A percentile compares a stretch with the other conserved stretches of the same genome.
These are phyloP conservation scores for Cheilosia grossa DNA, from an alignment of 2,888 invertebrate genomes.

Conservation along the genomic window DNA sequence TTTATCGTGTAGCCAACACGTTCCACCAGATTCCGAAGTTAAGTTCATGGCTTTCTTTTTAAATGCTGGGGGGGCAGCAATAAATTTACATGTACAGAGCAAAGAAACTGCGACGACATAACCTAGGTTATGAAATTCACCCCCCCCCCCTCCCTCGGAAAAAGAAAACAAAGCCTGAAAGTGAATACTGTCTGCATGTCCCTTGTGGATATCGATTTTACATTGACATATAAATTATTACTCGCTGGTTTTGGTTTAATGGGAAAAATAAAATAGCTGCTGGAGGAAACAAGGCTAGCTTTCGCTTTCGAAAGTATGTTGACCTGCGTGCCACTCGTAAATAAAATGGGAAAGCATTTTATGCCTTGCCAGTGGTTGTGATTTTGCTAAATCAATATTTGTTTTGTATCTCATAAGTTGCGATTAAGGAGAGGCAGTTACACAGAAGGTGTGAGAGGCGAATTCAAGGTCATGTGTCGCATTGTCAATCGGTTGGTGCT, in stretches of 20 bases:
- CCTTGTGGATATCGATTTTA: constrained; percentile 43
- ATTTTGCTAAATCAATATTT: constrained; percentile 30
- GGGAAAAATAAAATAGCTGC: not conserved
- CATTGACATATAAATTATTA: constrained; percentile 40
- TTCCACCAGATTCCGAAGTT: constrained; percentile 43
- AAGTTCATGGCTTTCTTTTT: constrained; percentile 18
- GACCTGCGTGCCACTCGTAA: constrained; percentile 8
- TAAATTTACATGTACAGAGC: not conserved
- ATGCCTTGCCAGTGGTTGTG: not conserved
- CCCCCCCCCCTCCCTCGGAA: too few relatives aligned
- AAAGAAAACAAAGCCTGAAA: constrained; percentile 9
- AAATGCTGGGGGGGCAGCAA: not conserved
- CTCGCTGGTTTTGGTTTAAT: constrained; percentile 1
- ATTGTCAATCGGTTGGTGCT: too few relatives aligned
- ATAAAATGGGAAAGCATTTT: constrained; percentile 6
- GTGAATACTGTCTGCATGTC: constrained; percentile 22
- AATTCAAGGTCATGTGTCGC: too few relatives aligned
- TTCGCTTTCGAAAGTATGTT: constrained; percentile 40
- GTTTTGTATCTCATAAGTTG: not conserved
- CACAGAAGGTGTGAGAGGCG: not conserved
- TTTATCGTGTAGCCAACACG: constrained; percentile 26
- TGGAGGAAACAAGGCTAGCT: constrained; percentile 5
- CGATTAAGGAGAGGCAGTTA: not conserved
- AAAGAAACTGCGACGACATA: constrained; percentile 16
- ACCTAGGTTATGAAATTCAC: constrained; percentile 40